These are phyloP conservation scores for Dipodomys ordii DNA, from an alignment of 2,113 vertebrate species.

Conservation along the genomic window DNA sequence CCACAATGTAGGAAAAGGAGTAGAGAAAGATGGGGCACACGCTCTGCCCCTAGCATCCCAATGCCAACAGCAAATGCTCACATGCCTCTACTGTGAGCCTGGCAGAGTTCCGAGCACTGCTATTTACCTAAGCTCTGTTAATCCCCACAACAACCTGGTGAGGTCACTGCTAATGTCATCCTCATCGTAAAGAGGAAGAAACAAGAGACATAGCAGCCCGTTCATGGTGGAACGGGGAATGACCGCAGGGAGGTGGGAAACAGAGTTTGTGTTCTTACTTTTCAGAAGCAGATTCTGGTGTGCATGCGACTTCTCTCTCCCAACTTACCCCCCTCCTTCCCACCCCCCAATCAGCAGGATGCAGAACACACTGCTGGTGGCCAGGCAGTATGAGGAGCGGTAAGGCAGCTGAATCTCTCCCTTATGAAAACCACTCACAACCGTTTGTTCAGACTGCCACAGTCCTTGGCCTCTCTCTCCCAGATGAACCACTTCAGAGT, in stretches of 20 bases:
- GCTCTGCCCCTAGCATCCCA: fast-evolving
- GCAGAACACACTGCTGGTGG: neutral
- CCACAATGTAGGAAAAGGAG: neutral
- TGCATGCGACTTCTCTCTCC: neutral
- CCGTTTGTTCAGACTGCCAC: neutral
- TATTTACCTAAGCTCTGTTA: neutral
- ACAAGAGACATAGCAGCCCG: neutral
- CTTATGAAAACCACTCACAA: neutral
- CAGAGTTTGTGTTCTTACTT: neutral
- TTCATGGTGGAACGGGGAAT: neutral
- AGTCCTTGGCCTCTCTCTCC: neutral
- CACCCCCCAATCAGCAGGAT: neutral
- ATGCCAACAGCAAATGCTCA: neutral
- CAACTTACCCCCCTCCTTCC: neutral
- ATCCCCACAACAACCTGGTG: neutral
- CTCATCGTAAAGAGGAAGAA: neutral
- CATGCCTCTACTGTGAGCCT: fast-evolving
- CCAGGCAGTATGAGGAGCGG: too few relatives aligned
- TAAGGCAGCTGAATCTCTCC: neutral
- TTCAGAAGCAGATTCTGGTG: neutral
- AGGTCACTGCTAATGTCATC: neutral
- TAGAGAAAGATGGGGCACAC: neutral
- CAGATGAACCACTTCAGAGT: neutral
- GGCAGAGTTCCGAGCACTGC: neutral
- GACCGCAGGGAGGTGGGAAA: neutral